Percentiles rank a stretch among this genome's conserved stretches.
phyloP scores from a whole-genome alignment of 2,113 vertebrate genomes.

The Leuciscus idus region DNA sequence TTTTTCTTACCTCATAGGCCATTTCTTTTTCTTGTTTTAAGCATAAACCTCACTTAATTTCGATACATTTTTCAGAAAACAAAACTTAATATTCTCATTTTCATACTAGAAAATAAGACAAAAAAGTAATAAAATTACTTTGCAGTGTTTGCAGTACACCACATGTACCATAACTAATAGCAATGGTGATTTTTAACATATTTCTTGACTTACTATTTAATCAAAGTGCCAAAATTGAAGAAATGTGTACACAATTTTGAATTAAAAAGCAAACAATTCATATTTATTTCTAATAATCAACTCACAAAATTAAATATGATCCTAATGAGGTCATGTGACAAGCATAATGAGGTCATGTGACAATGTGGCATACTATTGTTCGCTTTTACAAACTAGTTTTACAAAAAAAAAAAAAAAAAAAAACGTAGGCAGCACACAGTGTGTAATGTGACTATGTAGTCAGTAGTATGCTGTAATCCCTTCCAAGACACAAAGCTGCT shows the following conservation, averaged over 20 bases:
- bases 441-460: neutral
- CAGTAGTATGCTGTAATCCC: neutral
- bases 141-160: no score
- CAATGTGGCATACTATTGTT: neutral
- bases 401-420: neutral
- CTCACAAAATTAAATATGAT: neutral
- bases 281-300: neutral
- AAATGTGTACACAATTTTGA: neutral
- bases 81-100: neutral
- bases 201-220: neutral
- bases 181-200: neutral
- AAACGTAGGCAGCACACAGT: neutral
- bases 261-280: neutral
- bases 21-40: neutral
- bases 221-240: neutral
- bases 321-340: neutral
- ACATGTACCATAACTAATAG: neutral
- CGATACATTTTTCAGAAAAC: neutral
- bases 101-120: neutral
- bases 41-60: neutral
- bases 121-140: neutral
- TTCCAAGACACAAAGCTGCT: slow-evolving; percentile 11
- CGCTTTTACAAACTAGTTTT: neutral
- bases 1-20: neutral
- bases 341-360: neutral